phyloP scores from a whole-genome alignment of 2,888 invertebrate species.

The Cordilura impudica region DNA sequence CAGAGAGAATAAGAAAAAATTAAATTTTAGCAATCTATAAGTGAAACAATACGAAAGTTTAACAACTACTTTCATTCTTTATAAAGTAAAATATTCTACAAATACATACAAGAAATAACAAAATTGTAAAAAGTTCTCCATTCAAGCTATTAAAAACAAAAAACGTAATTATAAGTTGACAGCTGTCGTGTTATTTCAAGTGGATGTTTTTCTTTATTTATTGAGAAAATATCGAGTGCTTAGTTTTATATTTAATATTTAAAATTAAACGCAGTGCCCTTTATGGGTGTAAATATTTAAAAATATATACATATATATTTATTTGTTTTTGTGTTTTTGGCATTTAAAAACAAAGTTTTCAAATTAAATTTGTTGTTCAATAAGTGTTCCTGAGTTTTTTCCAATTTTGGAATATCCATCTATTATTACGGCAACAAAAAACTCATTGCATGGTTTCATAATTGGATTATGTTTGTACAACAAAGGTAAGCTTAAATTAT shows the following conservation, averaged over 20 bases:
- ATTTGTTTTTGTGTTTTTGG: background rate
- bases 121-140: constrained; percentile 2
- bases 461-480: constrained; percentile 73
- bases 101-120: background rate
- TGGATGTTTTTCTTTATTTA: constrained; percentile 9
- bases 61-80: background rate
- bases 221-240: background rate
- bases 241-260: background rate
- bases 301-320: background rate
- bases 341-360: background rate
- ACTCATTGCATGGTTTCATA: constrained; percentile 67
- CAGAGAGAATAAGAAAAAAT: background rate
- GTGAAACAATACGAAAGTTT: background rate
- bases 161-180: background rate
- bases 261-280: constrained; percentile 8
- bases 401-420: constrained; percentile 38
- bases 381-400: constrained; percentile 24
- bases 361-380: constrained; percentile 6
- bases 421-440: constrained; percentile 38
- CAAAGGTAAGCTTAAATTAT: constrained; percentile 69
- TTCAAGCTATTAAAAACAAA: background rate
- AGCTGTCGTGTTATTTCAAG: background rate
- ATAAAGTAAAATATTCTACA: background rate
- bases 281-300: background rate
- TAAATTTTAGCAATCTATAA: constrained; percentile 14